Conservation (phyloP, 2,888 invertebrate species). For the Pandemis cinnamomeana region DNA sequence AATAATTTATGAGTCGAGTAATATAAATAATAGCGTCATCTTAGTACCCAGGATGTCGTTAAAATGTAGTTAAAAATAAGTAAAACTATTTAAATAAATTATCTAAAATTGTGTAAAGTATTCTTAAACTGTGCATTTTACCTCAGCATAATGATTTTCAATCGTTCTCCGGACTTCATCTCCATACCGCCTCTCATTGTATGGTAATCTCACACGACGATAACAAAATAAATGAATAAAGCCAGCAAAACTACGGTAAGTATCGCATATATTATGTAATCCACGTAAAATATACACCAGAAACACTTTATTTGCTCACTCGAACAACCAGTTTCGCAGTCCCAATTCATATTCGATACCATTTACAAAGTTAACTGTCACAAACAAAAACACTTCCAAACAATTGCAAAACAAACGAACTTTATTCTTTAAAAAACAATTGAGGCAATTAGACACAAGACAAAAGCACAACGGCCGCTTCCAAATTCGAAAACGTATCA, state of each 20-base stretch:
- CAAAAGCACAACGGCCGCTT: slow-evolving; percentile 6
- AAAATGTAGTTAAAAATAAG: too few relatives aligned
- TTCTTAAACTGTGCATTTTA: slow-evolving; percentile 9
- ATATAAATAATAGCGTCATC: too few relatives aligned
- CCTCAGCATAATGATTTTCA: slow-evolving; percentile 22
- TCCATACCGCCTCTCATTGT: slow-evolving; percentile 18
- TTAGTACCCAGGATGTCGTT: too few relatives aligned
- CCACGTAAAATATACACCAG: slow-evolving; percentile 54
- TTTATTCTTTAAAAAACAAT: neutral
- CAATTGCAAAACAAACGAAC: neutral
- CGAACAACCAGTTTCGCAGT: slow-evolving; percentile 42
- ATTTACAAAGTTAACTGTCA: neutral
- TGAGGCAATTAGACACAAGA: slow-evolving; percentile 1
- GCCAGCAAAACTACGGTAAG: slow-evolving; percentile 22
- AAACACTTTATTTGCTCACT: slow-evolving; percentile 50
- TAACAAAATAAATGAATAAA: slow-evolving; percentile 31
- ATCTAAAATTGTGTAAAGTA: neutral
- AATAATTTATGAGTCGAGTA: too few relatives aligned
- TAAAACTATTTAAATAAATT: neutral
- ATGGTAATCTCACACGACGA: slow-evolving; percentile 22
- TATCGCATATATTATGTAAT: slow-evolving; percentile 43
- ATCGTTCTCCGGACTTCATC: neutral
- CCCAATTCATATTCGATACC: slow-evolving; percentile 27
- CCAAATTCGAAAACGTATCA: slow-evolving; percentile 11
- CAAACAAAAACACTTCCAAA: neutral